These are phyloP conservation scores for Camponotus vicinus DNA, from an alignment of 1,140 invertebrate species.

Conservation along the genomic window DNA sequence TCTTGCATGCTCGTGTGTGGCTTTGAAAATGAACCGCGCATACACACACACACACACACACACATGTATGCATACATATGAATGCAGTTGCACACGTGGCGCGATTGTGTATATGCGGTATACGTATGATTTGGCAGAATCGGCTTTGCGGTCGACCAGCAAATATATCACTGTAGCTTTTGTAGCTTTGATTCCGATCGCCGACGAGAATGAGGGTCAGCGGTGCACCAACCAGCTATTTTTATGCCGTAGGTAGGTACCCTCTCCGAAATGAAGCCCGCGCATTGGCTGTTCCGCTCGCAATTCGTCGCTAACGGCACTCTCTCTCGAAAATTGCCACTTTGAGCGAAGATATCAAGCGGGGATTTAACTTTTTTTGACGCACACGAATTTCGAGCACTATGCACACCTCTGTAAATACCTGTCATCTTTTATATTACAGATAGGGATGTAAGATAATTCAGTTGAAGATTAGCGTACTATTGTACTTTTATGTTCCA, in stretches of 20 bases:
- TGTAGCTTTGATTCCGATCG: conserved; percentile 72
- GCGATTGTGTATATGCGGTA: conserved; percentile 46
- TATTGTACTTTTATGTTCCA: neutral
- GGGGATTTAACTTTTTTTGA: conserved; percentile 30
- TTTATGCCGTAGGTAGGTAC: conserved; percentile 37
- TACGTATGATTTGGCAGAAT: conserved; percentile 72
- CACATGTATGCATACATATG: neutral
- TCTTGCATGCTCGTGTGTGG: neutral
- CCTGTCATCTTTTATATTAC: conserved; percentile 5
- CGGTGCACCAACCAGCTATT: conserved; percentile 52
- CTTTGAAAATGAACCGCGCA: conserved; percentile 7
- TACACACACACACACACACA: neutral
- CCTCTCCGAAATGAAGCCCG: conserved; percentile 43
- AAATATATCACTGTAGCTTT: conserved; percentile 72
- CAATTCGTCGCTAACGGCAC: conserved; percentile 7
- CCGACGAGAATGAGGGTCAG: conserved; percentile 70
- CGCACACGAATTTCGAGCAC: neutral
- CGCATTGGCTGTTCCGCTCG: conserved; percentile 32
- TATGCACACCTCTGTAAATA: conserved; percentile 25
- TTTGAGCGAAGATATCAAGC: conserved; percentile 40
- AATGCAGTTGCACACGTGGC: conserved; percentile 14
- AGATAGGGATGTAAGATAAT: neutral
- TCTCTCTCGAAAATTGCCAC: conserved; percentile 40
- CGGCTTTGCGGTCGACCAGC: conserved; percentile 68
- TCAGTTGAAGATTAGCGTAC: neutral